Base-by-base conservation (phyloP, 2,113 vertebrate genomes). In the Platichthys flesus region DNA sequence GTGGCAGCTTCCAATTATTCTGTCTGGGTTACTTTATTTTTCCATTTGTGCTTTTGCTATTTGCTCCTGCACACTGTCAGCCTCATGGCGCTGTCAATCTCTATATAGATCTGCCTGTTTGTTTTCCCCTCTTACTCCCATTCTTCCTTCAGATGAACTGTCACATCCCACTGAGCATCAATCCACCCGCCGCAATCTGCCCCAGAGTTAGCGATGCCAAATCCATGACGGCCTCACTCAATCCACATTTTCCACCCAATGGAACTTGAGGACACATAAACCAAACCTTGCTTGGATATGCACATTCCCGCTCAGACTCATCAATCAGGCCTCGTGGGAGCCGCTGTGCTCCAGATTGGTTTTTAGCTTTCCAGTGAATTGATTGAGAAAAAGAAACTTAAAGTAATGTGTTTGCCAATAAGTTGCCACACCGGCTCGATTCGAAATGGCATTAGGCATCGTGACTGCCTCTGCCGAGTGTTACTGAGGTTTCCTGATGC, bases 71-170 rank as follows among this genome's bases (percentile, higher is more conserved):
- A 72, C n/a, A 60, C 63, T 71, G 62, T 88, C 78, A 71, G 74
- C 84, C 88, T 90, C 61, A 6, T 67, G 71, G 78, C 61, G 62
- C 80, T 89, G 90, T 91, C 90, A 89, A 81, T 90, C 86, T 85
- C 67, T 82, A 84, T 90, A 91, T 90, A 81, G 90, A 93, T 93
- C 90, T 89, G 81, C 78, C 84, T 85, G 83, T 91, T 92, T 92
- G 85, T 91, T 91, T 90, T 84, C 71, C 85, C 76, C 58, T 88
- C 87, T 86, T 82, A 79, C 82, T 85, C 79, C 81, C 89, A 90
- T 93, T 89, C 90, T 91, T 92, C 82, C 88, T 90, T 89, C 88
- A 94, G 91, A 94, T 92, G 91, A 94, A 91, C 89, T 93, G 94
- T 93, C 94, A 93, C 92, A 90, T 91, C 88, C 84, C 84, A 72